A percentile compares a stretch with the other conserved stretches of the same genome.
phyloP scores from a whole-genome alignment of 2,113 vertebrate species.

The Setophaga coronata region DNA sequence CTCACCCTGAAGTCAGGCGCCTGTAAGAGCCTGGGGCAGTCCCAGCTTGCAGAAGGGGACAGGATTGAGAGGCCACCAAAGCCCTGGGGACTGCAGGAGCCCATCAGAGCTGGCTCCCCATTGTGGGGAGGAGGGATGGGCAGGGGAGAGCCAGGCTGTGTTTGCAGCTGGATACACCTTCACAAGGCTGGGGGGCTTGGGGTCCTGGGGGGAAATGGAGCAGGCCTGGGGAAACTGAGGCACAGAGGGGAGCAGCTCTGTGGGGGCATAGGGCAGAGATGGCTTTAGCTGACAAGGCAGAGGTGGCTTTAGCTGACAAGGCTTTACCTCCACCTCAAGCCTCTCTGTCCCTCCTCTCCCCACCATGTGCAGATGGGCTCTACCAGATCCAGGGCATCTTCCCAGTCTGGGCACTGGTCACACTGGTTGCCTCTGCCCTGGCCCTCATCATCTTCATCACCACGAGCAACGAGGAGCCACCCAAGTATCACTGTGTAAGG shows the following conservation, averaged over 20 bases:
- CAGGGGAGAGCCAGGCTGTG: not conserved
- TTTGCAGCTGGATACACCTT: not conserved
- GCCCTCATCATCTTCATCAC: slow-evolving; percentile 81
- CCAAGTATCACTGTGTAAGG: slow-evolving; percentile 89
- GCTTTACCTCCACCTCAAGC: not conserved
- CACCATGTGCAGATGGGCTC: slow-evolving; percentile 74
- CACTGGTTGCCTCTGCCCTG: slow-evolving; percentile 76
- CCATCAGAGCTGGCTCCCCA: not conserved
- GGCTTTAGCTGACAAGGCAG: not conserved
- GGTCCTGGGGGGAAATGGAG: not conserved
- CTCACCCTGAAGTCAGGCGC: slow-evolving; percentile 85
- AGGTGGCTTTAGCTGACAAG: not conserved
- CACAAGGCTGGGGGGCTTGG: not conserved
- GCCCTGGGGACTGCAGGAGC: not conserved
- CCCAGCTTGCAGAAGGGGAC: not conserved
- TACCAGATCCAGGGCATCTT: slow-evolving; percentile 84
- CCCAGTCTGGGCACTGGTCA: slow-evolving; percentile 85
- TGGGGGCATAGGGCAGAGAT: not conserved
- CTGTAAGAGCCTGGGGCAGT: slow-evolving; percentile 77
- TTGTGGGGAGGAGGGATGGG: not conserved
- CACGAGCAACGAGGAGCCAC: slow-evolving; percentile 84
- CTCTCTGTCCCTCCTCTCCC: fast-evolving
- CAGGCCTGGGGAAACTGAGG: not conserved
- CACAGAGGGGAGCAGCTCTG: not conserved
- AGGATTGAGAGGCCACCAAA: not conserved